phyloP scores from a whole-genome alignment of 2,113 vertebrate species.

The Taxidea taxus region DNA sequence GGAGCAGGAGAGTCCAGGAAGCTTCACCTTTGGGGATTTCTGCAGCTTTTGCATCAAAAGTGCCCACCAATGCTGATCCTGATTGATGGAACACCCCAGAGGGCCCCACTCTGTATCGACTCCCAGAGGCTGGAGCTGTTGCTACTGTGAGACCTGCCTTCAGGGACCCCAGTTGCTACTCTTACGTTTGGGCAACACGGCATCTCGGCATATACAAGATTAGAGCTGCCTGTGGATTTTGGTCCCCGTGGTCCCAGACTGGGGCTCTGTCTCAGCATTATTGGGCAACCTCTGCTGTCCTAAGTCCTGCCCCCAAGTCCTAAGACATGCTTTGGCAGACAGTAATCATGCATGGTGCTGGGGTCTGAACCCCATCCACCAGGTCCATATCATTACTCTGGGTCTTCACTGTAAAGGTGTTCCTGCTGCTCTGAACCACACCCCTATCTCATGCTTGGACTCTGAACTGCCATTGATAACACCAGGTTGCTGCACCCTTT shows the following conservation, averaged over 20 bases:
- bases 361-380: background rate
- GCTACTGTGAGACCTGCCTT: background rate
- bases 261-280: too few relatives aligned
- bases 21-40: background rate
- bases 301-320: too few relatives aligned
- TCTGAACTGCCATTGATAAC: background rate
- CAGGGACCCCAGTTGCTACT: background rate
- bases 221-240: too few relatives aligned
- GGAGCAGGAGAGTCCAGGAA: background rate
- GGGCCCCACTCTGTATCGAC: background rate
- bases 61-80: background rate
- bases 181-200: background rate
- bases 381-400: background rate
- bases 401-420: background rate
- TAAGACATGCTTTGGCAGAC: too few relatives aligned
- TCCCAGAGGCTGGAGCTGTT: background rate
- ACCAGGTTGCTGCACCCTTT: background rate
- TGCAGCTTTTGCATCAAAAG: background rate
- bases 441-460: background rate
- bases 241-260: too few relatives aligned
- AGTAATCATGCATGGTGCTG: too few relatives aligned
- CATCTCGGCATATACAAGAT: too few relatives aligned
- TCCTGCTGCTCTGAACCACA: background rate
- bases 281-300: too few relatives aligned
- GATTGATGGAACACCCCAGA: background rate